Conservation (phyloP, 2,797 vertebrate species). For the Pipistrellus kuhlii region DNA sequence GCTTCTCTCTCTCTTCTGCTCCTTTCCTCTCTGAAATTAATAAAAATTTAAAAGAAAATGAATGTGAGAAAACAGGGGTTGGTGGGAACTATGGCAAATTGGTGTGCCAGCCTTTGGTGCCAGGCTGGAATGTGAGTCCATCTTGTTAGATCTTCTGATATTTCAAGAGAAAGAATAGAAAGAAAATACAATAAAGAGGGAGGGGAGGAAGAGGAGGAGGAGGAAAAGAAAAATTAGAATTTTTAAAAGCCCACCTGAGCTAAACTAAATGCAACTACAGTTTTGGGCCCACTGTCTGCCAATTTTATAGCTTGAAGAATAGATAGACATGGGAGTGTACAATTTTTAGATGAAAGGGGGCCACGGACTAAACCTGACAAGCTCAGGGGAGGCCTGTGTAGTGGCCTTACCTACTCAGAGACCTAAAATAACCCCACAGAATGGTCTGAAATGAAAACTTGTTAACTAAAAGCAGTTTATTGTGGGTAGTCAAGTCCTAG, state of each 20-base stretch:
- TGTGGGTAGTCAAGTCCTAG: background rate
- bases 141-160: slow-evolving; percentile 8
- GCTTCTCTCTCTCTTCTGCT: no score
- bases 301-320: background rate
- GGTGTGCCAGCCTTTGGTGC: background rate
- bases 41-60: background rate
- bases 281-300: background rate
- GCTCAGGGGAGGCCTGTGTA: background rate
- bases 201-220: background rate
- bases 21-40: no score
- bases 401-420: background rate
- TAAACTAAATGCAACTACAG: slow-evolving; percentile 42
- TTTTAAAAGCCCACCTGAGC: background rate
- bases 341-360: background rate
- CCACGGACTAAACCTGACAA: background rate
- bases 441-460: background rate
- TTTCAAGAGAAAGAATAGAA: slow-evolving; percentile 1
- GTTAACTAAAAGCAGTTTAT: background rate
- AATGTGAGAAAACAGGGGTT: slow-evolving; percentile 19
- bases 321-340: background rate
- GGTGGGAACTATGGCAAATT: background rate
- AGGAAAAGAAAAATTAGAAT: background rate
- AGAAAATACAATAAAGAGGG: background rate
- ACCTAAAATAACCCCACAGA: background rate
- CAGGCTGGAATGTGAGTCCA: background rate